Evolutionary conservation across 2,113 vertebrate species (phyloP), one percentile per base, ranked within the genome.

Genomic region (Osmerus eperlanus): DNA sequence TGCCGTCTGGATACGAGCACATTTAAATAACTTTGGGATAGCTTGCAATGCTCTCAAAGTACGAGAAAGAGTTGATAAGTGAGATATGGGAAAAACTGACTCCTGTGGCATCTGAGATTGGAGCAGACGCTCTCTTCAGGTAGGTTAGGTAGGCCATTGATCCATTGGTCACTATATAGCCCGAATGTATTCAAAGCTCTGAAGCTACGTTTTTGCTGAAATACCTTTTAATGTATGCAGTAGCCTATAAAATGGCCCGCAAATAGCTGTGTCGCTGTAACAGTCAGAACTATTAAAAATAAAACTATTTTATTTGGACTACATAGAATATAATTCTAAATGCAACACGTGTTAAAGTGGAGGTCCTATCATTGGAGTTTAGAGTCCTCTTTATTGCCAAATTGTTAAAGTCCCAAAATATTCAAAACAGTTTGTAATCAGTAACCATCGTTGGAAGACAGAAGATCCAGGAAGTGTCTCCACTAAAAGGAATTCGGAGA

Each of bases 121-220:
- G 92, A 7, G 76, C 91, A 55, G 91, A 93, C 2, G 89, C 91
- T 3, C 90, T 93, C 28, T 77, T 80, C 69, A 87, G 92, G 92
- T 93, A 85, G 2, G 67, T 55, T 15, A 11, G 41, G 9, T 47
- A 47, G 9, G 41, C n/a, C n/a, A n/a, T n/a, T n/a, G n/a, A n/a
- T n/a, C 7, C 41, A 47, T 6, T 7, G 41, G 41, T 11, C 41
- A 47, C 41, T 7, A 7, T 21, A 15, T 47, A 29, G 25, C 25
- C 18, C 4, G 4, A 36, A 12, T 51, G 4, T 19, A 11, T 16
- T 58, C 9, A 53, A 47, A 65, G 15, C n/a, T 61, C 15, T 13
- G 8, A 12, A 58, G 13, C 3, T 2, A 19, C 2, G 47, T 41
- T 19, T 47, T 23, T 25, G 15, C n/a, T 55, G 16, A 8, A 19